Conservation (phyloP, 2,888 invertebrate genomes). For the Synergus itoensis region DNA sequence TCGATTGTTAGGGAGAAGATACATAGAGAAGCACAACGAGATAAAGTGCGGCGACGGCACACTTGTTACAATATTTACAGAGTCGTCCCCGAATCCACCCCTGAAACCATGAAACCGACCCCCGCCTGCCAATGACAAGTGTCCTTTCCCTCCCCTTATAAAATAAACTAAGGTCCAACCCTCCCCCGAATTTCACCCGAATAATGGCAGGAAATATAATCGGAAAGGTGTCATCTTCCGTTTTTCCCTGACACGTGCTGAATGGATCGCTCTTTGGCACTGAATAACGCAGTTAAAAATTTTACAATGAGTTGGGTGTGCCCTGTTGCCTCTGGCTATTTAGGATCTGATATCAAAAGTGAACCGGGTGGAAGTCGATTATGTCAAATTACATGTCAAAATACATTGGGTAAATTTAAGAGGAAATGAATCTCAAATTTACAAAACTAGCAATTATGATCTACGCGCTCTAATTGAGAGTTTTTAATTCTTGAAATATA, state of each 20-base stretch:
- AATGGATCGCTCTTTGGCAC: neutral
- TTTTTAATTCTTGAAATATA: too few relatives aligned
- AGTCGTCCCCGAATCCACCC: conserved; percentile 69
- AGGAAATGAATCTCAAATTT: neutral
- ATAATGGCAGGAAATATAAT: conserved; percentile 45
- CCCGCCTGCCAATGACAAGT: conserved; percentile 72
- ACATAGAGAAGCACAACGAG: conserved; percentile 44
- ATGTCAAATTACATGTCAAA: neutral
- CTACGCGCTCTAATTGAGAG: too few relatives aligned
- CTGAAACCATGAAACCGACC: conserved; percentile 57
- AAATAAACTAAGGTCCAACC: conserved; percentile 54
- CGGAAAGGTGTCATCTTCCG: conserved; percentile 48
- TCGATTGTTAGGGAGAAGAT: conserved; percentile 60
- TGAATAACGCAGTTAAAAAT: neutral
- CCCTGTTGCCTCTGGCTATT: neutral
- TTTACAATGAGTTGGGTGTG: neutral
- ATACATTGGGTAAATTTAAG: neutral
- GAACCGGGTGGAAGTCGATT: neutral
- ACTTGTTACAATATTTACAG: conserved; percentile 78
- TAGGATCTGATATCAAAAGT: neutral
- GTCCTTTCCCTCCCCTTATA: conserved; percentile 60
- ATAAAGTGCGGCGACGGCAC: conserved; percentile 62
- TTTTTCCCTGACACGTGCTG: conserved; percentile 33
- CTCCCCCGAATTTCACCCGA: conserved; percentile 54
- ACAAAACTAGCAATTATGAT: too few relatives aligned